These are phyloP conservation scores for Orthosia cruda DNA, from an alignment of 2,888 invertebrate species.

Conservation along the genomic window DNA sequence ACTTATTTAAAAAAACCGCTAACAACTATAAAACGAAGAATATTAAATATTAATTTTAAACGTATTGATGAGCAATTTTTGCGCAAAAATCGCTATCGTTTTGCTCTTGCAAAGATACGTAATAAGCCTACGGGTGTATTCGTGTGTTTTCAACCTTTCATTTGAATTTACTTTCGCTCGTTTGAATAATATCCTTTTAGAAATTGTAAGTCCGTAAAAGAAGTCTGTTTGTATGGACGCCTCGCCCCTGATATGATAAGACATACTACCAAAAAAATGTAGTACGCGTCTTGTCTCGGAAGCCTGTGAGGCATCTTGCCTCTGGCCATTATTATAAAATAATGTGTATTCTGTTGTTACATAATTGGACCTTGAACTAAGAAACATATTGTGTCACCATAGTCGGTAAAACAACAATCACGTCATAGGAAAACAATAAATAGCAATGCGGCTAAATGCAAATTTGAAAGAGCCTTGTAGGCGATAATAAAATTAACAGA, in stretches of 20 bases:
- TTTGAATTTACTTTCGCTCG: no score
- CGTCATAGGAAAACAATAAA: constrained; percentile 2
- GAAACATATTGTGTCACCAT: background rate
- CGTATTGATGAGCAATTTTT: no score
- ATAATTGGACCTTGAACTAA: constrained; percentile 7
- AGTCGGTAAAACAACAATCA: background rate
- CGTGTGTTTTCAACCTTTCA: no score
- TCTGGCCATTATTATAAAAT: background rate
- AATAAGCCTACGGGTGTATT: no score
- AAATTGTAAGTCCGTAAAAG: no score
- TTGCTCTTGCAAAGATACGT: no score
- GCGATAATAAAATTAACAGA: background rate
- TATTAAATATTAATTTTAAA: no score
- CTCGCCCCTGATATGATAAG: background rate
- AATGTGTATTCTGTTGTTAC: constrained; percentile 1
- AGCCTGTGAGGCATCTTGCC: background rate
- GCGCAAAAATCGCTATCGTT: no score
- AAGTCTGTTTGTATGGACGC: no score
- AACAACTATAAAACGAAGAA: no score
- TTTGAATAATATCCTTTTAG: no score
- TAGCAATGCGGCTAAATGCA: background rate
- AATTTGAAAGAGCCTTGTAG: background rate
- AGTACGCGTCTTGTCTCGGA: background rate
- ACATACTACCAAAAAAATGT: background rate
- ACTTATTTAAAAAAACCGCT: no score